These are phyloP conservation scores for Podarcis muralis DNA, from an alignment of 2,113 vertebrate species.

Conservation along the genomic window DNA sequence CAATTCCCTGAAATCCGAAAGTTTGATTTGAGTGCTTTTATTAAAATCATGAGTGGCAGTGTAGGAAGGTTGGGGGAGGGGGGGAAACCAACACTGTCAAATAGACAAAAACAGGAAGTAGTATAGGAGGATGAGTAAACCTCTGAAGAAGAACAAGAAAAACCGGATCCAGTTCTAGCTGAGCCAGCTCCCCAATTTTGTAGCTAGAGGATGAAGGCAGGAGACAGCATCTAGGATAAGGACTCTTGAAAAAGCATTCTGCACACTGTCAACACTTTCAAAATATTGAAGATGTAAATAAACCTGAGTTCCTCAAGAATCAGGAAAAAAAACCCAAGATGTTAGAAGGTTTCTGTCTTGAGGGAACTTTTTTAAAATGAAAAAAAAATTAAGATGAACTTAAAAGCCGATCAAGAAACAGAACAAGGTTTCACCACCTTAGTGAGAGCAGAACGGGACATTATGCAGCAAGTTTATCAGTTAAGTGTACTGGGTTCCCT, in stretches of 20 bases:
- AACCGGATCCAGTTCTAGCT: conserved; percentile 55
- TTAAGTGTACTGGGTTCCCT: not conserved
- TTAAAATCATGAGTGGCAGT: not conserved
- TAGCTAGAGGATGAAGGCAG: conserved; percentile 46
- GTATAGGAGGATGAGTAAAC: conserved; percentile 21
- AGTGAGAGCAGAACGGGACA: not conserved
- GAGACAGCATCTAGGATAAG: conserved; percentile 46
- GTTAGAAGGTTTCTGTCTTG: too few relatives aligned
- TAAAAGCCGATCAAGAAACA: not conserved
- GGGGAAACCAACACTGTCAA: not conserved
- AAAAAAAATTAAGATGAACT: not conserved
- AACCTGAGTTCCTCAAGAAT: too few relatives aligned
- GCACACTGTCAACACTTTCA: not conserved
- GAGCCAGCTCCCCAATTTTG: conserved; percentile 49
- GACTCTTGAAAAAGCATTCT: not conserved
- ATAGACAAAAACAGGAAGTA: conserved; percentile 55
- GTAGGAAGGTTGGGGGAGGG: not conserved
- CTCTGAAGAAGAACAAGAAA: conserved; percentile 56
- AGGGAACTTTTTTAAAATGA: too few relatives aligned
- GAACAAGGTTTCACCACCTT: not conserved
- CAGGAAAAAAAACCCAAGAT: too few relatives aligned
- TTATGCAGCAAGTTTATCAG: not conserved
- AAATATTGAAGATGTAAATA: not conserved
- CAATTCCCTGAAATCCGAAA: not conserved
- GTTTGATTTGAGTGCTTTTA: not conserved